Evolutionary conservation across 1,140 invertebrate genomes (phyloP), one percentile per base, ranked within the genome.

Genomic region (Centruroides sculpturatus): DNA sequence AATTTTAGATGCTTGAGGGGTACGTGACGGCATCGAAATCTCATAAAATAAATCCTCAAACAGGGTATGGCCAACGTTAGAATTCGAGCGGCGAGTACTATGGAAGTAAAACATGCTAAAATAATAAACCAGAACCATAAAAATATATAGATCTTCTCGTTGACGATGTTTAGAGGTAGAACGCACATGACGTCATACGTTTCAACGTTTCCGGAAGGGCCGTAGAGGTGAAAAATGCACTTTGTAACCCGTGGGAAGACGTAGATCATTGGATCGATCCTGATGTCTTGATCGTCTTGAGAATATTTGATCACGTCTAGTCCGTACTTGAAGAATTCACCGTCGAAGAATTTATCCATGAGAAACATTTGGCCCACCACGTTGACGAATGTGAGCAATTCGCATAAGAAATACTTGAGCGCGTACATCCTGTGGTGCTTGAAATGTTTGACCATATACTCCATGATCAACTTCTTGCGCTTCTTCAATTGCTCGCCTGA

Each of bases 341-440:
- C 90, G 74, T 94, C 92, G 80, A 97, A 92, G 80, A 96, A 95
- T 61, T 83, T 82, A 77, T 96, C 90, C 85, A 96, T 92, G 72
- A 96, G 80, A 79, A 94, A 93, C 87, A 96, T 95, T 82, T 97
- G 92, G 76, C 91, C 89, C 74, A 94, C 79, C 70, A 94, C 88
- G 78, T 95, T 96, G 74, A 85, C 74, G 69, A 94, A 83, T 64
- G 89, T 83, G 57, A 95, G 81, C 66, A 88, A 76, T 77, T 95
- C 91, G 77, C 90, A 94, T 41, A 41, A 8, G 8, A 41, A 41
- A 8, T 41, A 41, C 41, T 41, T 41, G 76, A 92, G 92, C 57
- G 89, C 89, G 89, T 90, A 93, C 90, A 90, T 94, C 78, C 93
- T 92, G 81, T 95, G 90, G 75, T 88, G 91, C 66, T 84, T 81